These are phyloP conservation scores for Sternotherus odoratus DNA, from an alignment of 2,797 vertebrate genomes.

Conservation along the genomic window DNA sequence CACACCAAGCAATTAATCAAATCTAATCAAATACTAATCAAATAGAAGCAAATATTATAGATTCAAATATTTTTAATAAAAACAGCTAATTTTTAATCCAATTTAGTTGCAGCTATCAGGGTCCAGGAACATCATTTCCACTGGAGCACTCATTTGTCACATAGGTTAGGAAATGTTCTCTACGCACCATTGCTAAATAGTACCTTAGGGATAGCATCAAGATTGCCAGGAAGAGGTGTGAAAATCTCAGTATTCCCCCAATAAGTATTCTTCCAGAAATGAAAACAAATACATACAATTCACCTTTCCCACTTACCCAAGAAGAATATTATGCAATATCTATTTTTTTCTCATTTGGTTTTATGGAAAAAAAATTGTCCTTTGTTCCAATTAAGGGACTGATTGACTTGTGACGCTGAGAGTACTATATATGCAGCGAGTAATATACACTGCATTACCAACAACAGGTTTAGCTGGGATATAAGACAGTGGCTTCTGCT, in stretches of 20 bases:
- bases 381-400: not conserved
- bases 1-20: not conserved
- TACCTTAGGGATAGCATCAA: not conserved
- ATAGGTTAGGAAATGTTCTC: accelerated
- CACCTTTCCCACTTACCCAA: not conserved
- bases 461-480: not conserved
- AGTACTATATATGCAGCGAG: not conserved
- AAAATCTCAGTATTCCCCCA: not conserved
- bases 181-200: accelerated
- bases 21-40: too few species aligned
- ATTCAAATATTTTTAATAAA: not conserved
- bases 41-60: not conserved
- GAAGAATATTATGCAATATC: not conserved
- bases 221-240: not conserved
- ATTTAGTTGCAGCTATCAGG: not conserved
- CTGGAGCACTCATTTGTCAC: accelerated
- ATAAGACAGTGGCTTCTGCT: not conserved
- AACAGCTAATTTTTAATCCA: not conserved
- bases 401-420: not conserved
- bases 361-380: not conserved
- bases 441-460: not conserved
- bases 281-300: not conserved
- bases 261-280: not conserved
- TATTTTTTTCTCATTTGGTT: not conserved
- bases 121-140: not conserved